A percentile compares a stretch with the other conserved stretches of the same genome.
These are phyloP conservation scores for Nothocercus nigrocapillus DNA, from an alignment of 2,113 vertebrate species.

Conservation along the genomic window DNA sequence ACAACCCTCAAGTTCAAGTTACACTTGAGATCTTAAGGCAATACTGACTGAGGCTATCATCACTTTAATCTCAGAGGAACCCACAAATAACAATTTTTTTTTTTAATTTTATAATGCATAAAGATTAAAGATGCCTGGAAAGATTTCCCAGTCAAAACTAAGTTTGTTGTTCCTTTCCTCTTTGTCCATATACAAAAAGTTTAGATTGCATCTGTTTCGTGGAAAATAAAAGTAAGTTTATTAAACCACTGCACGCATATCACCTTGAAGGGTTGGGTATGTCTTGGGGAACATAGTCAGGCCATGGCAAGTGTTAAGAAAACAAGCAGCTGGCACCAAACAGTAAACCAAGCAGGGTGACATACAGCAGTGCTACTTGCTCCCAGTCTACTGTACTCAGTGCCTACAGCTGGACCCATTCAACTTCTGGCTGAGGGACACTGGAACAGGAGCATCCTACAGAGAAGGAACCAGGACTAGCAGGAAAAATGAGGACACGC, in stretches of 20 bases:
- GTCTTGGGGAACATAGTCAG: background rate
- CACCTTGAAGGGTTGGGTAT: background rate
- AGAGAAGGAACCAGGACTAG: background rate
- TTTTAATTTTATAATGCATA: background rate
- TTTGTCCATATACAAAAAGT: background rate
- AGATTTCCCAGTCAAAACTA: background rate
- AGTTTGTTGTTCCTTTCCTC: background rate
- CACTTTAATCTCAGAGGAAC: background rate
- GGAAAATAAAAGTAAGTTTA: background rate
- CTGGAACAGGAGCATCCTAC: background rate
- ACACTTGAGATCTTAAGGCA: background rate
- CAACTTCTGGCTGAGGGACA: background rate
- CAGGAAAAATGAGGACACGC: background rate
- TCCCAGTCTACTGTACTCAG: background rate
- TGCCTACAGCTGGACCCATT: background rate
- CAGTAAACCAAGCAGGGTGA: background rate
- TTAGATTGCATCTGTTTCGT: background rate
- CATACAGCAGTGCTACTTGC: background rate
- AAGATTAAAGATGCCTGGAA: background rate
- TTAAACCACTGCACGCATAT: fast-evolving
- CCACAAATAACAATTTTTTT: background rate
- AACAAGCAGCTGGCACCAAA: background rate
- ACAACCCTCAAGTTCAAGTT: background rate
- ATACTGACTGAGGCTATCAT: background rate
- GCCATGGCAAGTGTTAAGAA: fast-evolving